Base-by-base conservation (phyloP, 2,113 vertebrate species). In the Hassar affinis region DNA sequence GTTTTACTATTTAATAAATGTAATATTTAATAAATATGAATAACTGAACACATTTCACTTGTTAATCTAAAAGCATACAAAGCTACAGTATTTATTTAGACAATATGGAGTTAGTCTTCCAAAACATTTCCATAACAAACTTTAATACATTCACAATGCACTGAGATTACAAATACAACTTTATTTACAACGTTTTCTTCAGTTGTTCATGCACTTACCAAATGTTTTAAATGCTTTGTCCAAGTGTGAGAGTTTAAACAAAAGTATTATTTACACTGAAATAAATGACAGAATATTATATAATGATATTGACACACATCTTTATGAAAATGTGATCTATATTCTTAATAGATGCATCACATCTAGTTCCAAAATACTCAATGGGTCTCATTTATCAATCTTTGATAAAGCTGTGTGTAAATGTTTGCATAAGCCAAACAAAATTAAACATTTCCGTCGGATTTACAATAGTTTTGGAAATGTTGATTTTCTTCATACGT, bases 101-200 rank as follows among this genome's bases (percentile, higher is more conserved):
- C 72, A 81, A 62, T 35, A 49, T 72, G 49, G 9, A 56, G 42
- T 25, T 57, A 62, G 49, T 35, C 38, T 75, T 72, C 77, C 64
- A 81, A 66, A 87, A 78, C 30, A 30, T 51, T 64, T 42, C 27
- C 45, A 81, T 75, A 83, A 83, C 33, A 78, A 77, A 75, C 56
- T 84, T 59, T 84, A 54, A 27, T 54, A 79, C 49, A 82, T 64
- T 78, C 33, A 84, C 85, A 81, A 79, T 57, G 33, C 83, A 84
- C 47, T 42, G 27, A 35, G 27, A 33, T 66, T 84, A 79, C 64
- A 77, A 74, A 74, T 54, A 61, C 77, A 78, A 52, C 27, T 56
- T 77, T n/a, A 56, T 79, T 51, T 74, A 82, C 79, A 74, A n/a
- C 56, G 10, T 38, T 80, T 57, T 30, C 56, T 56, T 82, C 78